These are phyloP conservation scores for Chloroclysta siterata DNA, from an alignment of 2,888 invertebrate genomes.

Conservation along the genomic window DNA sequence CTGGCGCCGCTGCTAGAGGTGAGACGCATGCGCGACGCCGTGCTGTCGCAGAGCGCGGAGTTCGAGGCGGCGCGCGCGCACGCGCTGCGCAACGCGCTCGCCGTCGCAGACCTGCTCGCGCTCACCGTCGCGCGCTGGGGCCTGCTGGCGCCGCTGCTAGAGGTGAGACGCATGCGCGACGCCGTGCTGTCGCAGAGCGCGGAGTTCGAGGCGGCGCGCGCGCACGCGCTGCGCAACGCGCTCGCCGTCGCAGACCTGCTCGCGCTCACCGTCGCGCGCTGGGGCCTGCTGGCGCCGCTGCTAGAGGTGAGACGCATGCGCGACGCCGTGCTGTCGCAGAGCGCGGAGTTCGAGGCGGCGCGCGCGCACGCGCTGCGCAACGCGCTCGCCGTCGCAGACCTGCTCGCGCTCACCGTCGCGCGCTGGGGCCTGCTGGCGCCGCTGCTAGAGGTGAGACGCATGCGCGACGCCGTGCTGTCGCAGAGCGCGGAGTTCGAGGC, in stretches of 20 bases:
- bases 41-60: constrained; percentile 96
- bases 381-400: constrained; percentile 95
- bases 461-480: constrained; percentile 93
- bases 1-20: constrained; percentile 91
- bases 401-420: constrained; percentile 93
- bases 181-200: constrained; percentile 97
- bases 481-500: constrained; percentile 95
- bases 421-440: constrained; percentile 93
- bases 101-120: constrained; percentile 95
- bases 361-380: constrained; percentile 93
- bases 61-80: constrained; percentile 92
- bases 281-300: constrained; percentile 91
- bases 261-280: constrained; percentile 92
- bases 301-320: constrained; percentile 87
- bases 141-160: constrained; percentile 90
- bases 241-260: constrained; percentile 96
- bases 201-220: constrained; percentile 93
- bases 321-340: constrained; percentile 97
- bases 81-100: constrained; percentile 94
- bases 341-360: constrained; percentile 94
- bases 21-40: constrained; percentile 89
- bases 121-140: constrained; percentile 94
- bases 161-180: constrained; percentile 88
- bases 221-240: constrained; percentile 94
- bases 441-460: constrained; percentile 87